These are phyloP conservation scores for Alloscopus bannaensis DNA, from an alignment of 2,888 invertebrate species.

Conservation along the genomic window DNA sequence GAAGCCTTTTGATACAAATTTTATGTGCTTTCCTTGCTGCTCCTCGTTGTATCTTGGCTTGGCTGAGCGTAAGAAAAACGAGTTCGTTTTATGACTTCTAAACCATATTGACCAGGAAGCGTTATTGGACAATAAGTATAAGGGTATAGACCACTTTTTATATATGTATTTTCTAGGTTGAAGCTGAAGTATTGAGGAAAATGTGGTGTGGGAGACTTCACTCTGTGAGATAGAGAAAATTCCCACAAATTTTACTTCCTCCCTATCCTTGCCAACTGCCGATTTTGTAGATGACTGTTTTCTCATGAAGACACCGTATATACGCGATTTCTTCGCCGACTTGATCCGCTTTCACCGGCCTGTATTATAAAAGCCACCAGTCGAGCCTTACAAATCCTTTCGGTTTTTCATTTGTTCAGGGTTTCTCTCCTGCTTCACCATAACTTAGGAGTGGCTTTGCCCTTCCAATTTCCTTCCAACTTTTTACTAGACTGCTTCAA, in stretches of 20 bases:
- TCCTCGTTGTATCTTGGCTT: background rate
- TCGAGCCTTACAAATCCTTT: conserved; percentile 58
- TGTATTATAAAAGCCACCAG: conserved; percentile 46
- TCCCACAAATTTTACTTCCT: conserved; percentile 20
- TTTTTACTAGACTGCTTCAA: too few relatives aligned
- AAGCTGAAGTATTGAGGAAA: too few relatives aligned
- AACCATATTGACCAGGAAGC: conserved; percentile 16
- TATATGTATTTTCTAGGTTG: too few relatives aligned
- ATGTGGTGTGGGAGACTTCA: background rate
- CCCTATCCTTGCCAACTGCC: background rate
- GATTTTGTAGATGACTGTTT: conserved; percentile 6
- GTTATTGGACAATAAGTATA: too few relatives aligned
- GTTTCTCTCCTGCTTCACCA: conserved; percentile 24
- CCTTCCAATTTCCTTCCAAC: conserved; percentile 13
- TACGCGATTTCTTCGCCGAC: conserved; percentile 44
- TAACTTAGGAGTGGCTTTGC: background rate
- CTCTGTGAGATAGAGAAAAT: conserved; percentile 4
- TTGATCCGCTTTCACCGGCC: conserved; percentile 59
- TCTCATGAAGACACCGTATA: background rate
- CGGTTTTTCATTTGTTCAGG: conserved; percentile 54
- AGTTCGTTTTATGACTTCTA: conserved; percentile 21
- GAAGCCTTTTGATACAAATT: background rate
- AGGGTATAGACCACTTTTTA: too few relatives aligned
- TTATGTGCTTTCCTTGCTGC: background rate
- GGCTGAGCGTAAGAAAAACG: background rate